Percentiles rank a stretch among this genome's conserved stretches.
These are phyloP conservation scores for Oostethus manadensis DNA, from an alignment of 2,113 vertebrate genomes.

Conservation along the genomic window DNA sequence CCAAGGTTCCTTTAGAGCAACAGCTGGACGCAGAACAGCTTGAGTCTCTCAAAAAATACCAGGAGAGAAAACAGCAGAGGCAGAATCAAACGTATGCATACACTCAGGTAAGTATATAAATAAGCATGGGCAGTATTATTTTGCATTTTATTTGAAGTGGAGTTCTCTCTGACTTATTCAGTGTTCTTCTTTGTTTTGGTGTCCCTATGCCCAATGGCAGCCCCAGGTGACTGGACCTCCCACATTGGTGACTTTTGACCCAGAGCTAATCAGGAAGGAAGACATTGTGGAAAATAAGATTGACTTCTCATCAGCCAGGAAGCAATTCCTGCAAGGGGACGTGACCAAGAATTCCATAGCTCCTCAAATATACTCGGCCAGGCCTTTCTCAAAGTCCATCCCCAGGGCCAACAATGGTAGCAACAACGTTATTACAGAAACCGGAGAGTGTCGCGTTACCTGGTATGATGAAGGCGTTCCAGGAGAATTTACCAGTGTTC, in stretches of 20 bases:
- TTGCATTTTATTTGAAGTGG: background rate
- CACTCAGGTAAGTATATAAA: slow-evolving; percentile 54
- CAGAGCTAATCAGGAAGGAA: slow-evolving; percentile 73
- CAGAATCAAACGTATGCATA: slow-evolving; percentile 33
- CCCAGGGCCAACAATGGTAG: slow-evolving; percentile 26
- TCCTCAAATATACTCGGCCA: slow-evolving; percentile 84
- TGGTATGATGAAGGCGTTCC: slow-evolving; percentile 73
- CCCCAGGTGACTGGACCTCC: slow-evolving; percentile 50
- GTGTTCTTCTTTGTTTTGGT: background rate
- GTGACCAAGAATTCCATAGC: slow-evolving; percentile 72
- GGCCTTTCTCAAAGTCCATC: slow-evolving; percentile 80
- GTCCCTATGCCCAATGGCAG: slow-evolving; percentile 19
- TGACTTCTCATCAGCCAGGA: slow-evolving; percentile 86
- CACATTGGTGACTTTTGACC: slow-evolving; percentile 52
- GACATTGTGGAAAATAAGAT: slow-evolving; percentile 90
- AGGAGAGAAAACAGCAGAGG: slow-evolving; percentile 86
- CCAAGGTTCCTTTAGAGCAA: slow-evolving; percentile 77
- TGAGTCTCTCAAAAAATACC: slow-evolving; percentile 89
- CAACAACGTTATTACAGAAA: slow-evolving; percentile 38
- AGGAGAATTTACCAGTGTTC: slow-evolving; percentile 83
- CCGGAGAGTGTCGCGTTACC: slow-evolving; percentile 71
- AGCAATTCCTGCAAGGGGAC: slow-evolving; percentile 82
- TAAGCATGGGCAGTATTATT: background rate
- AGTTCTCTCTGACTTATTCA: background rate
- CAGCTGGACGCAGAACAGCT: slow-evolving; percentile 87